phyloP scores from a whole-genome alignment of 1,140 invertebrate species.

The Drosophila fuyamai region DNA sequence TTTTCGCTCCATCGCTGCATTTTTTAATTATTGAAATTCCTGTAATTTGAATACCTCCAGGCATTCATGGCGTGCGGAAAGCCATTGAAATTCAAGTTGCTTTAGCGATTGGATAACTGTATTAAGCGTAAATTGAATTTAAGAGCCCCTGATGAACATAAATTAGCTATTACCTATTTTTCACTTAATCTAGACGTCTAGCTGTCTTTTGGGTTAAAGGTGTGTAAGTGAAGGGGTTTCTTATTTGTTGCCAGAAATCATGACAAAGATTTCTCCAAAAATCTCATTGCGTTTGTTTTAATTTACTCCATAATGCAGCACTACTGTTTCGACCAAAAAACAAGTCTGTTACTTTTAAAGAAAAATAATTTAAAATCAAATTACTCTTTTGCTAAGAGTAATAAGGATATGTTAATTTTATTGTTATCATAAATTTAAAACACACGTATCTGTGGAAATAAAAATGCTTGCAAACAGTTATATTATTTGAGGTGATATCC shows the following conservation, averaged over 20 bases:
- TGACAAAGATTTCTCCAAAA: background rate
- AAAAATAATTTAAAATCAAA: no score
- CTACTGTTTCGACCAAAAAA: no score
- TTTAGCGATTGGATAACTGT: slow-evolving; percentile 29
- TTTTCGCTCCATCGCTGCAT: slow-evolving; percentile 43
- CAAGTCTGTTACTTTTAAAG: no score
- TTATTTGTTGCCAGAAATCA: slow-evolving; percentile 4
- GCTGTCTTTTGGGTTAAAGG: no score
- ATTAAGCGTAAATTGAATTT: slow-evolving; percentile 42
- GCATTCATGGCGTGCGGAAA: slow-evolving; percentile 47
- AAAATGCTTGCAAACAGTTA: no score
- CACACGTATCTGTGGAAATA: no score
- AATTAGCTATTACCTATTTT: slow-evolving; percentile 17
- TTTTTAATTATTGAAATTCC: slow-evolving; percentile 72
- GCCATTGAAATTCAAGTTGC: slow-evolving; percentile 29
- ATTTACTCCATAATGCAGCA: no score
- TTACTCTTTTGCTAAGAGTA: no score
- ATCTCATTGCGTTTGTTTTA: background rate
- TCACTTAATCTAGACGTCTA: no score
- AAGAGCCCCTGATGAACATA: slow-evolving; percentile 5
- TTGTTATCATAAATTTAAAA: no score
- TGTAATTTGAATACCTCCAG: slow-evolving; percentile 48
- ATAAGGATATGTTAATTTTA: no score
- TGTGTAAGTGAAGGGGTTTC: background rate
- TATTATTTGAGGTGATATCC: no score